Percentiles rank a stretch among this genome's conserved stretches.
Conservation (phyloP, 1,140 invertebrate genomes). For the Campodea augens region DNA sequence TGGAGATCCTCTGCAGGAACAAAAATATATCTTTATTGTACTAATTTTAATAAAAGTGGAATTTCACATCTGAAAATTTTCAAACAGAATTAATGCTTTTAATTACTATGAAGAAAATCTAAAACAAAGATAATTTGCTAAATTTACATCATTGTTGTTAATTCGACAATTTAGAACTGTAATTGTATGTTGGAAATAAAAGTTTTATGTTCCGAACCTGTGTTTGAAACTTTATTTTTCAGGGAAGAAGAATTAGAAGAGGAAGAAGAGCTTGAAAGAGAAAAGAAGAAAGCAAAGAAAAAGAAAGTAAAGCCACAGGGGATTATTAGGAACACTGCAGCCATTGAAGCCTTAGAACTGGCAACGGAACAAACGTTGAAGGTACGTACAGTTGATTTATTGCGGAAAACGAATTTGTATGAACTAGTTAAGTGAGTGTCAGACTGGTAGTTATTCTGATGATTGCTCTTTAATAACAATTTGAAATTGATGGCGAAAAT, state of each 20-base stretch:
- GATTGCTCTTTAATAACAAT: not conserved
- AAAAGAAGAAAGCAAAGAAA: slow-evolving; percentile 27
- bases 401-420: not conserved
- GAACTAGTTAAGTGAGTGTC: not conserved
- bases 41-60: too few species aligned
- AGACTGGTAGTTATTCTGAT: not conserved
- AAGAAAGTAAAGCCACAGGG: slow-evolving; percentile 18
- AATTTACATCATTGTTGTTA: too few species aligned
- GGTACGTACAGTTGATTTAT: slow-evolving; percentile 20
- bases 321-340: slow-evolving; percentile 32
- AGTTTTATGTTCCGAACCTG: too few species aligned
- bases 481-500: not conserved
- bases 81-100: too few species aligned
- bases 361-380: slow-evolving; percentile 65
- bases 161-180: too few species aligned
- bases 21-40: not conserved
- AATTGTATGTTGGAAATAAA: too few species aligned
- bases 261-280: slow-evolving; percentile 25
- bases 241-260: slow-evolving; percentile 27
- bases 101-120: too few species aligned
- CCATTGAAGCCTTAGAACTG: slow-evolving; percentile 50
- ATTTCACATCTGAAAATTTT: too few species aligned
- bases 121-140: too few species aligned
- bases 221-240: too few species aligned
- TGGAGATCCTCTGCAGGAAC: not conserved